These are phyloP conservation scores for Drosophila parabipectinata DNA, from an alignment of 1,140 invertebrate genomes.

Conservation along the genomic window DNA sequence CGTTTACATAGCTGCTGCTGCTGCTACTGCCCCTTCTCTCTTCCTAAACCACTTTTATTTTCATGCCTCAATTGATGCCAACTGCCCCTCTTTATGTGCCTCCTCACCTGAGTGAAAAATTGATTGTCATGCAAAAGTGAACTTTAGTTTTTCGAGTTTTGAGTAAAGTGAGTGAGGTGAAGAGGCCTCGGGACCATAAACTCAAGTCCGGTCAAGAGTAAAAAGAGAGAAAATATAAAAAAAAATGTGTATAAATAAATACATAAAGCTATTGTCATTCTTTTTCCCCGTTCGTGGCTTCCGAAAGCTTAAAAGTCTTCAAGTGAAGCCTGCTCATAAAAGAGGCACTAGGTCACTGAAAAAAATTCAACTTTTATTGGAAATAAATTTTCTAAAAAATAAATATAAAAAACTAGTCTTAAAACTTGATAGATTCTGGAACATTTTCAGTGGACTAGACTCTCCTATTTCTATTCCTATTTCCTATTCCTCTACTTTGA, in stretches of 20 bases:
- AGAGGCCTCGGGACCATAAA: constrained; percentile 28
- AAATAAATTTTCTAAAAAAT: background rate
- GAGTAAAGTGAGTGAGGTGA: constrained; percentile 60
- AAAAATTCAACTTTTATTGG: background rate
- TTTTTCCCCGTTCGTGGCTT: constrained; percentile 31
- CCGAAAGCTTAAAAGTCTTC: constrained; percentile 37
- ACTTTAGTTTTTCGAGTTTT: constrained; percentile 66
- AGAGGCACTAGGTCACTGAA: background rate
- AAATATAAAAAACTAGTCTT: background rate
- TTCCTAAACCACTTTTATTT: constrained; percentile 75
- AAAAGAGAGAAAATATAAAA: constrained; percentile 20
- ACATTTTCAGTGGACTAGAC: no score
- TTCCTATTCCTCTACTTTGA: constrained; percentile 1
- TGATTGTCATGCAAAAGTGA: constrained; percentile 80
- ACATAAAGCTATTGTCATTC: constrained; percentile 56
- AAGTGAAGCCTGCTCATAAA: constrained; percentile 8
- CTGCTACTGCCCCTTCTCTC: constrained; percentile 4
- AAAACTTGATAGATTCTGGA: background rate
- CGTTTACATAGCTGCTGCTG: constrained; percentile 4
- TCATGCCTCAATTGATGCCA: constrained; percentile 76
- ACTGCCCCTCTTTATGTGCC: background rate
- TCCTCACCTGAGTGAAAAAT: constrained; percentile 55
- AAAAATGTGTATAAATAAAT: constrained; percentile 53
- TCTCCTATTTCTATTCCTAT: background rate
- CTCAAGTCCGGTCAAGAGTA: constrained; percentile 40